phyloP scores from a whole-genome alignment of 2,888 invertebrate genomes.

The Serrognathus titanus region DNA sequence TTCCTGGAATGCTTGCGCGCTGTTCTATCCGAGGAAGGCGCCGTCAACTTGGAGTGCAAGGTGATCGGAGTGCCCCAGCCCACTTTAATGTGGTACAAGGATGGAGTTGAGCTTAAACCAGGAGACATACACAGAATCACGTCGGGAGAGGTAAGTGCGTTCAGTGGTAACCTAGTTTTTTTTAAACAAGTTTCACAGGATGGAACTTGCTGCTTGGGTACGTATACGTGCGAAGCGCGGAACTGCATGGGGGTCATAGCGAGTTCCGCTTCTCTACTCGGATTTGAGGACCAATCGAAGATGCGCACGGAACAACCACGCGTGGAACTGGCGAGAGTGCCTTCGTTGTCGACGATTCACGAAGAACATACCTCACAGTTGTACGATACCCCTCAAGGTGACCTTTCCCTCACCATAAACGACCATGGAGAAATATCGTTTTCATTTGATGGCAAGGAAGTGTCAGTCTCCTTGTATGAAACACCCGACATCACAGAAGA shows the following conservation, averaged over 20 bases:
- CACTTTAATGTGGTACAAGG: slow-evolving; percentile 88
- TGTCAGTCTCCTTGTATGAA: slow-evolving; percentile 86
- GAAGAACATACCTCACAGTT: slow-evolving; percentile 87
- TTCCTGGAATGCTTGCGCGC: slow-evolving; percentile 84
- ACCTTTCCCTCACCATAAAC: slow-evolving; percentile 66
- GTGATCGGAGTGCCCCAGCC: slow-evolving; percentile 90
- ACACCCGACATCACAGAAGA: slow-evolving; percentile 90
- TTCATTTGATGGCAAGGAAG: slow-evolving; percentile 88
- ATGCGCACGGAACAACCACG: slow-evolving; percentile 51
- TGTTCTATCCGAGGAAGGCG: slow-evolving; percentile 81
- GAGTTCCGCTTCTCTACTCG: slow-evolving; percentile 82
- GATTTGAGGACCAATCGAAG: slow-evolving; percentile 74
- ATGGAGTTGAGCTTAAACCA: slow-evolving; percentile 82
- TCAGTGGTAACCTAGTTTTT: neutral
- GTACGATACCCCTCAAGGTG: slow-evolving; percentile 75
- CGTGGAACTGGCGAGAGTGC: slow-evolving; percentile 63
- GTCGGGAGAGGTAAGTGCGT: slow-evolving; percentile 64
- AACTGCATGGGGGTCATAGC: slow-evolving; percentile 90
- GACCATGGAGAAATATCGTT: slow-evolving; percentile 85
- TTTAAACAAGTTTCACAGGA: slow-evolving; percentile 48
- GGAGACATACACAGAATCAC: slow-evolving; percentile 90
- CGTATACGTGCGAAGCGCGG: slow-evolving; percentile 85
- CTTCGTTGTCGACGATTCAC: slow-evolving; percentile 86
- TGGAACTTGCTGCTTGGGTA: slow-evolving; percentile 85
- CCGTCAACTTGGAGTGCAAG: slow-evolving; percentile 89